Evolutionary conservation across 1,140 invertebrate species (phyloP).

Genomic region (Campoletis sonorensis): DNA sequence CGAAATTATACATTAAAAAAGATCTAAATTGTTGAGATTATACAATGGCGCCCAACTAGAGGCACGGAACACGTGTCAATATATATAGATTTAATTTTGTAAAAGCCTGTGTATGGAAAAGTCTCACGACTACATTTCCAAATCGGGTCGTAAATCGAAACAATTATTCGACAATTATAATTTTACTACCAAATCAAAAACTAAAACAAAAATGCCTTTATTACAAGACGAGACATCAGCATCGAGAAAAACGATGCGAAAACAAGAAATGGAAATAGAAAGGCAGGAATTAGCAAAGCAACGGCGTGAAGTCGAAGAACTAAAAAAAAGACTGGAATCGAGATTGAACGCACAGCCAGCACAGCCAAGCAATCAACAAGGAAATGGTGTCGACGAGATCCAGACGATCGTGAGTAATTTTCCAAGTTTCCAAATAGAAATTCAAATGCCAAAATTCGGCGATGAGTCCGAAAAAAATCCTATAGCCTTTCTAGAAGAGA

Average conservation of each 20-base stretch:
- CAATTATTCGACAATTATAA: not conserved
- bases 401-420: not conserved
- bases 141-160: not conserved
- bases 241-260: not conserved
- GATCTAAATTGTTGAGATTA: no score
- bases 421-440: not conserved
- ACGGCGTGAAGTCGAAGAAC: not conserved
- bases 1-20: no score
- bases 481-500: not conserved
- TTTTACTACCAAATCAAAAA: not conserved
- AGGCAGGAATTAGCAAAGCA: not conserved
- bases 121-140: not conserved
- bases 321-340: not conserved
- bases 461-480: not conserved
- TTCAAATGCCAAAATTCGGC: not conserved
- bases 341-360: not conserved
- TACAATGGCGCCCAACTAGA: no score
- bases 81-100: not conserved
- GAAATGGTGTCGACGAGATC: no score
- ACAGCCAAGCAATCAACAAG: no score
- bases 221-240: not conserved
- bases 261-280: not conserved
- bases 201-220: not conserved
- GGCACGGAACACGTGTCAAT: no score
- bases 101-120: no score